These are phyloP conservation scores for Leptopilina syphax DNA, from an alignment of 2,888 invertebrate species.

Conservation along the genomic window DNA sequence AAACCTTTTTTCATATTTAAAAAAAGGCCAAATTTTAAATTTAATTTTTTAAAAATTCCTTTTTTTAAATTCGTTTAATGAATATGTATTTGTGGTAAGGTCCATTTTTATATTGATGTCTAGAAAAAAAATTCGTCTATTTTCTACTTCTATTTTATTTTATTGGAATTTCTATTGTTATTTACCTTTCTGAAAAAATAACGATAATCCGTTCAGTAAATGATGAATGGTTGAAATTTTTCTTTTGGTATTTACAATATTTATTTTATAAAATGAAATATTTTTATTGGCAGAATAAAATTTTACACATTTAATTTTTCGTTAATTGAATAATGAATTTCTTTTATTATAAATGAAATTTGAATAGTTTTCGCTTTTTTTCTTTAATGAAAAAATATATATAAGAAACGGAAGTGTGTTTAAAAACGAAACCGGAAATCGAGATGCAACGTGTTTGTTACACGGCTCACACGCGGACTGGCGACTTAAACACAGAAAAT, in stretches of 20 bases:
- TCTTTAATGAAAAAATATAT: too few relatives aligned
- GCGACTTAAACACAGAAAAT: conserved; percentile 63
- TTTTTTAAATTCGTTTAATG: neutral
- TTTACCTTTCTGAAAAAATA: neutral
- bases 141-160: neutral
- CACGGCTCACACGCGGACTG: conserved; percentile 70
- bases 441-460: conserved; percentile 57
- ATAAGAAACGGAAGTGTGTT: neutral
- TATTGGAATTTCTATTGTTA: neutral
- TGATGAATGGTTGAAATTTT: neutral
- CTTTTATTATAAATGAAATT: too few relatives aligned
- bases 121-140: neutral
- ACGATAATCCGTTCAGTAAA: conserved; percentile 1
- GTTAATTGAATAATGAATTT: neutral
- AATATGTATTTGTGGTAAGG: neutral
- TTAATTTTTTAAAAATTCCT: neutral
- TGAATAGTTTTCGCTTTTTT: too few relatives aligned
- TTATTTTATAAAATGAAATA: too few relatives aligned
- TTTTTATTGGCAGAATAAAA: neutral
- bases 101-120: conserved; percentile 1
- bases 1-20: too few relatives aligned
- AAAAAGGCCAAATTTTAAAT: too few relatives aligned
- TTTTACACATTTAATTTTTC: neutral
- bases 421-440: conserved; percentile 54
- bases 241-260: neutral